Percentiles rank a stretch among this genome's conserved stretches.
phyloP scores from a whole-genome alignment of 2,888 invertebrate species.

The Drosophila mettleri region DNA sequence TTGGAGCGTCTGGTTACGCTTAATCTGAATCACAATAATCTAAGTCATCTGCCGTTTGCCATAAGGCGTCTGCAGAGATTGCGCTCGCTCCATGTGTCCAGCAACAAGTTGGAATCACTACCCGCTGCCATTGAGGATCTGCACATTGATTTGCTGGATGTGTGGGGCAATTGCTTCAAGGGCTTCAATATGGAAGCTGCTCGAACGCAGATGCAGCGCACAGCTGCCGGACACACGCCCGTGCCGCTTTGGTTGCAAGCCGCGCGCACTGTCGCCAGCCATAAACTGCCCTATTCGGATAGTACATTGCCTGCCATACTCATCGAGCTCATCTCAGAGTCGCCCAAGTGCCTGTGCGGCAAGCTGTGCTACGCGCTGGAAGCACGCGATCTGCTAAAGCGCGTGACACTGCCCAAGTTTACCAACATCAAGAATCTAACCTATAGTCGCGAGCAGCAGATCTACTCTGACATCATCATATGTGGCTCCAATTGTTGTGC shows the following conservation, averaged over 20 bases:
- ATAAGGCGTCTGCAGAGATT: conserved; percentile 86
- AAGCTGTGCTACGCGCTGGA: conserved; percentile 77
- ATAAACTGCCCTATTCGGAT: conserved; percentile 69
- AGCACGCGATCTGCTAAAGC: conserved; percentile 67
- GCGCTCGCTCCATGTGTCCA: conserved; percentile 80
- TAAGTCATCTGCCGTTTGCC: conserved; percentile 88
- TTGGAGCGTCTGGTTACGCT: conserved; percentile 88
- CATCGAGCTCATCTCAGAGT: conserved; percentile 80
- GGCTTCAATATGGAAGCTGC: conserved; percentile 54
- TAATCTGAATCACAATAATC: conserved; percentile 88
- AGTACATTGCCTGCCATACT: conserved; percentile 78
- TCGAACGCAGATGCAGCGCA: conserved; percentile 32
- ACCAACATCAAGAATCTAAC: conserved; percentile 81
- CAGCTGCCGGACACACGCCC: conserved; percentile 21
- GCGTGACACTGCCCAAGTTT: conserved; percentile 79
- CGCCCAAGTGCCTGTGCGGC: conserved; percentile 83
- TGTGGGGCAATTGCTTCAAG: conserved; percentile 82
- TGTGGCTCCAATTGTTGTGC: conserved; percentile 78
- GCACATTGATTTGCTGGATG: conserved; percentile 79
- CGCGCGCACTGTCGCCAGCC: conserved; percentile 68
- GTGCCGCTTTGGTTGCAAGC: conserved; percentile 81
- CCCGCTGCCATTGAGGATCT: conserved; percentile 82
- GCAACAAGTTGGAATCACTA: conserved; percentile 82
- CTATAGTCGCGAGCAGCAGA: conserved; percentile 83
- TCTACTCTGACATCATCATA: conserved; percentile 82